Percentiles rank a stretch among this genome's conserved stretches.
These are phyloP conservation scores for Coremacera marginata DNA, from an alignment of 2,888 invertebrate species.

Conservation along the genomic window DNA sequence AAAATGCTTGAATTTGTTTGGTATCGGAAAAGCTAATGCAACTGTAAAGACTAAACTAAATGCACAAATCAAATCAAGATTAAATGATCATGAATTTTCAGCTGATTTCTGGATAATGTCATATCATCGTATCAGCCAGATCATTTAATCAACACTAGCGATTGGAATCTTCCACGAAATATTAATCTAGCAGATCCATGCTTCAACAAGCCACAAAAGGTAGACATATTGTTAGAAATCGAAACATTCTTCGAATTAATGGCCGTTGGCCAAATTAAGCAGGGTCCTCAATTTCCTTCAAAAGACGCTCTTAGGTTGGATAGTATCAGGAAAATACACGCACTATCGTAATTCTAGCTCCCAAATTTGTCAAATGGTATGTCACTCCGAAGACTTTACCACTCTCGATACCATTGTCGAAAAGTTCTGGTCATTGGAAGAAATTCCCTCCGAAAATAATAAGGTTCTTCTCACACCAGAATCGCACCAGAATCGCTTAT, in stretches of 20 bases:
- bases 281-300: constrained; percentile 8
- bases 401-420: constrained; percentile 11
- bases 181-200: constrained; percentile 24
- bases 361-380: background rate
- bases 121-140: constrained; percentile 32
- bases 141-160: background rate
- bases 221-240: constrained; percentile 5
- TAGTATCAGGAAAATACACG: constrained; percentile 20
- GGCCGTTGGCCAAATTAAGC: constrained; percentile 25
- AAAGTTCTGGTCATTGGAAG: no score
- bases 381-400: background rate
- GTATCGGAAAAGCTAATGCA: constrained; percentile 9
- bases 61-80: constrained; percentile 11
- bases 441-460: no score
- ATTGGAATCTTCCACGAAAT: constrained; percentile 33
- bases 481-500: no score
- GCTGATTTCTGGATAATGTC: constrained; percentile 16
- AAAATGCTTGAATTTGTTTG: background rate
- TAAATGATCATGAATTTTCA: constrained; percentile 26
- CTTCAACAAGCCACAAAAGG: constrained; percentile 21
- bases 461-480: no score
- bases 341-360: background rate
- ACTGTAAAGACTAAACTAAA: background rate
- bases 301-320: constrained; percentile 33
- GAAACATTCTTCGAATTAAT: constrained; percentile 11